Evolutionary conservation across 2,113 vertebrate species (phyloP).

Genomic region (Myrmophylax atrothorax): DNA sequence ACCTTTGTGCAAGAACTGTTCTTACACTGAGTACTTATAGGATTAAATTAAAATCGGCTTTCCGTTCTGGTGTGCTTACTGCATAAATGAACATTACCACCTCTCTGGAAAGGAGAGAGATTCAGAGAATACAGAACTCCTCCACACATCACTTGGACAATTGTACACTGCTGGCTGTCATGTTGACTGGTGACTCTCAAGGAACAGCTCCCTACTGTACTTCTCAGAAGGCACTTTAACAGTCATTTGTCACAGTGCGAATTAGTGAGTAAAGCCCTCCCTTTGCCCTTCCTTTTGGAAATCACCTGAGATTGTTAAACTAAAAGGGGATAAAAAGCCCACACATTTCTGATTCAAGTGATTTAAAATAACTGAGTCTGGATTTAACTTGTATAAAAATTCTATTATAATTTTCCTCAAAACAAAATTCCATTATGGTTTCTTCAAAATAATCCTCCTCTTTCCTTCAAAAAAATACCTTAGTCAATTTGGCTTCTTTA

Average conservation of each 20-base stretch:
- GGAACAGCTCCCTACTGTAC: slow-evolving; percentile 25
- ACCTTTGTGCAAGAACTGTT: background rate
- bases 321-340: slow-evolving; percentile 22
- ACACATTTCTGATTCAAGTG: slow-evolving; percentile 41
- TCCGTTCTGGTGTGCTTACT: background rate
- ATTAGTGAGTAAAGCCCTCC: slow-evolving; percentile 41
- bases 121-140: slow-evolving; percentile 21
- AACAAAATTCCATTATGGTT: background rate
- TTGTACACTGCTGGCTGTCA: slow-evolving; percentile 36
- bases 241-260: slow-evolving; percentile 57
- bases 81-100: background rate
- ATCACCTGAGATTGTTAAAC: slow-evolving; percentile 53
- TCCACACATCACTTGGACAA: slow-evolving; percentile 43
- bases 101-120: background rate
- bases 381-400: slow-evolving; percentile 1
- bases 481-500: background rate
- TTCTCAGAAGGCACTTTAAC: slow-evolving; percentile 60
- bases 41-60: slow-evolving; percentile 30
- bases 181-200: slow-evolving; percentile 44
- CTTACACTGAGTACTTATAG: background rate
- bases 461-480: slow-evolving; percentile 5
- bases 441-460: background rate
- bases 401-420: slow-evolving; percentile 13
- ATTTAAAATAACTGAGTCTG: slow-evolving; percentile 41
- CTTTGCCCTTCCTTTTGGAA: slow-evolving; percentile 44